Percentiles rank a stretch among this genome's conserved stretches.
These are phyloP conservation scores for Pantherophis guttatus DNA, from an alignment of 2,113 vertebrate genomes.

Conservation along the genomic window DNA sequence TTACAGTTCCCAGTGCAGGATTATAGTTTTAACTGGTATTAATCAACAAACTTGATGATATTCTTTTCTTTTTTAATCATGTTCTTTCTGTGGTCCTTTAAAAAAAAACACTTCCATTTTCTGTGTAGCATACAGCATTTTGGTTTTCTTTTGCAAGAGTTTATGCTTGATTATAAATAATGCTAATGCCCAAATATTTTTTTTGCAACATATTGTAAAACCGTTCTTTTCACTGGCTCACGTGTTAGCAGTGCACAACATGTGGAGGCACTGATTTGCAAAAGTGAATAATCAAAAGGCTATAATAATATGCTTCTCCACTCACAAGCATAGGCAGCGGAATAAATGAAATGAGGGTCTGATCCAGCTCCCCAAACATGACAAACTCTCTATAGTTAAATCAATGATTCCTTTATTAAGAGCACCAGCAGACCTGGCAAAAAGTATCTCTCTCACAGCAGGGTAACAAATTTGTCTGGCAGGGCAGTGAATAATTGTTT, in stretches of 20 bases:
- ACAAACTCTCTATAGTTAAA: too few species aligned
- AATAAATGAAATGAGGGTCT: background rate
- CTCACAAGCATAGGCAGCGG: background rate
- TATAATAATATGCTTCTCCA: background rate
- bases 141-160: background rate
- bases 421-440: too few species aligned
- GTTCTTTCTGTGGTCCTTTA: background rate
- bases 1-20: background rate
- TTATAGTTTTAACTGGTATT: background rate
- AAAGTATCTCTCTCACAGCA: too few species aligned
- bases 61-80: background rate
- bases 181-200: background rate
- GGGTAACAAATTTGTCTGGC: too few species aligned
- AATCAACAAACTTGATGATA: background rate
- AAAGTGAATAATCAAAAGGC: background rate
- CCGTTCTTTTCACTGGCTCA: background rate
- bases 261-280: background rate
- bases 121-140: background rate
- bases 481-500: too few species aligned
- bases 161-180: background rate
- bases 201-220: background rate
- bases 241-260: background rate
- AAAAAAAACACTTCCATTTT: background rate
- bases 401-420: too few species aligned
- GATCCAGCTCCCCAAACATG: too few species aligned